Conservation (phyloP, 1,140 invertebrate species). For the Papilio glaucus region DNA sequence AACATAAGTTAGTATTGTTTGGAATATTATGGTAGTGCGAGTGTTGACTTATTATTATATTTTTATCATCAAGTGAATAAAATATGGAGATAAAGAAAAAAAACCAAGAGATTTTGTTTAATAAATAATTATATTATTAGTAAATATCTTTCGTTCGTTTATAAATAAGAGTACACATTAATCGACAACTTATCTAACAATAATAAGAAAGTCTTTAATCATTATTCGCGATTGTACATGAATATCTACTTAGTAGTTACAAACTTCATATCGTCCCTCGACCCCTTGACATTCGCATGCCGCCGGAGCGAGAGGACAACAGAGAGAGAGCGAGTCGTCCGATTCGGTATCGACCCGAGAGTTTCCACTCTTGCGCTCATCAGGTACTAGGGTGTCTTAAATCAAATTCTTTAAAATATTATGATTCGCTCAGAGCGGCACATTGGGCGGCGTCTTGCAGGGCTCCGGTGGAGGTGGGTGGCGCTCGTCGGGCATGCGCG, state of each 20-base stretch:
- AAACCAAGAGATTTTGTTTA: slow-evolving; percentile 28
- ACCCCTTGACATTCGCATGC: slow-evolving; percentile 48
- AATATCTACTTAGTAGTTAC: slow-evolving; percentile 82
- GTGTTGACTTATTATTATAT: background rate
- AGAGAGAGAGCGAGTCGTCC: slow-evolving; percentile 49
- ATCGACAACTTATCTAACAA: slow-evolving; percentile 47
- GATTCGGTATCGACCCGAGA: background rate
- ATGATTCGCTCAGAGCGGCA: slow-evolving; percentile 72
- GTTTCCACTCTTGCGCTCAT: slow-evolving; percentile 65
- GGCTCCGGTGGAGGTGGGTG: slow-evolving; percentile 67
- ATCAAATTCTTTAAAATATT: slow-evolving; percentile 63
- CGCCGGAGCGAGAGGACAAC: slow-evolving; percentile 54
- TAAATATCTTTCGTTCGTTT: slow-evolving; percentile 42
- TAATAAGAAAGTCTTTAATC: slow-evolving; percentile 54
- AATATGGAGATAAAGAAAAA: slow-evolving; percentile 30
- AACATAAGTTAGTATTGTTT: too few species aligned
- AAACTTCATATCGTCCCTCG: slow-evolving; percentile 68
- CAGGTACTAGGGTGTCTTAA: slow-evolving; percentile 80
- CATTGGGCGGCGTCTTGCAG: slow-evolving; percentile 75
- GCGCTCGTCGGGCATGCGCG: slow-evolving; percentile 87
- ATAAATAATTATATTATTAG: slow-evolving; percentile 35
- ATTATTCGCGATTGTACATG: slow-evolving; percentile 51
- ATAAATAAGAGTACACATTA: slow-evolving; percentile 44
- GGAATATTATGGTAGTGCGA: background rate
- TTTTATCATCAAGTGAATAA: slow-evolving; percentile 3